Conservation (phyloP, 1,140 invertebrate genomes). For the Seison nebaliae region DNA sequence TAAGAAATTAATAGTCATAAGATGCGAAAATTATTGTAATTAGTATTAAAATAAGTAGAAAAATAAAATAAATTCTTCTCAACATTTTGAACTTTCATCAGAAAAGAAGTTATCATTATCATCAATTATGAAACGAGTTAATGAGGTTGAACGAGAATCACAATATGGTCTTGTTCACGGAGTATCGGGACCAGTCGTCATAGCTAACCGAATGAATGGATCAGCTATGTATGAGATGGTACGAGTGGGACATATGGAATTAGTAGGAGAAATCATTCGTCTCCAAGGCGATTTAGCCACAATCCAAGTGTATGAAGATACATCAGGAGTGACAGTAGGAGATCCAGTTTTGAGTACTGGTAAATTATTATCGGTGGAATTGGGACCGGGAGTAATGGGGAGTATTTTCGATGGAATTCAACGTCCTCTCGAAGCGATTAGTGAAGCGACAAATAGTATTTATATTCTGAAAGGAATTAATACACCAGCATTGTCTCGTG, state of each 20-base stretch:
- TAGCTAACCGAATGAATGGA: conserved; percentile 90
- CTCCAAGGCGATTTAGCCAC: conserved; percentile 96
- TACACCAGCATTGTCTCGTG: conserved; percentile 56
- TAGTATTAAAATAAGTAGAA: too few species aligned
- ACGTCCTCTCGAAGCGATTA: conserved; percentile 80
- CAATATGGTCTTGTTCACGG: conserved; percentile 1
- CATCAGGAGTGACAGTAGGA: conserved; percentile 92
- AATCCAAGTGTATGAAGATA: conserved; percentile 98
- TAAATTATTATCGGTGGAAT: conserved; percentile 83
- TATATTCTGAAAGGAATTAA: conserved; percentile 98
- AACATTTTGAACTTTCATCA: background rate
- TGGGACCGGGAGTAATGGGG: conserved; percentile 94
- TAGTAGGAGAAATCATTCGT: conserved; percentile 97
- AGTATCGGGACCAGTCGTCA: conserved; percentile 51
- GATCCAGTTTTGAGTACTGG: conserved; percentile 91
- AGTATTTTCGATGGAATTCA: conserved; percentile 99
- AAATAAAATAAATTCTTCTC: background rate
- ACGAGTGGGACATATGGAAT: conserved; percentile 77
- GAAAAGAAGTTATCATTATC: conserved; percentile 13
- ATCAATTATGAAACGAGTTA: background rate
- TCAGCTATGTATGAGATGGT: conserved; percentile 98
- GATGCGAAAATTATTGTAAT: too few species aligned
- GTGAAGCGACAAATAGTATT: conserved; percentile 67
- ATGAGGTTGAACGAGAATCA: background rate
- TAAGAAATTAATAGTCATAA: too few species aligned